A percentile compares a stretch with the other conserved stretches of the same genome.
phyloP scores from a whole-genome alignment of 2,888 invertebrate genomes.

The Leptopilina drosophilae region DNA sequence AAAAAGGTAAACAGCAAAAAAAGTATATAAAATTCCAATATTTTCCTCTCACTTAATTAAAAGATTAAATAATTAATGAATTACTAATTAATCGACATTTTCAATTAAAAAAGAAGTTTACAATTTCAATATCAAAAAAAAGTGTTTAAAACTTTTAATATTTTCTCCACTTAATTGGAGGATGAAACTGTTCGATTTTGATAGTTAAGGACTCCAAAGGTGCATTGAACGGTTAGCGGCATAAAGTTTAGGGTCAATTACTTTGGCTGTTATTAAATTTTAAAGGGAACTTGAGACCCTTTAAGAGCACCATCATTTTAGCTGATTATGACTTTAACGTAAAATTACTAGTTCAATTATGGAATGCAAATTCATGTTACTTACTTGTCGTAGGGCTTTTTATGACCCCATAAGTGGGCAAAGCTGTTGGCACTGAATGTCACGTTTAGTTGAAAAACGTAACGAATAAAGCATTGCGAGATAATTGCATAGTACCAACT shows the following conservation, averaged over 20 bases:
- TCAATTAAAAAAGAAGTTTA: not conserved
- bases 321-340: constrained; percentile 20
- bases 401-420: constrained; percentile 77
- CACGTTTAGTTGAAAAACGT: constrained; percentile 78
- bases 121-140: not conserved
- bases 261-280: constrained; percentile 15
- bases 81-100: too few relatives aligned
- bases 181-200: not conserved
- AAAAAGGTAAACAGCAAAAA: too few relatives aligned
- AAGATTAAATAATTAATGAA: too few relatives aligned
- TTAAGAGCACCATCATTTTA: constrained; percentile 7
- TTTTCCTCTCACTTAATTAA: too few relatives aligned
- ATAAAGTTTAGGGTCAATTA: constrained; percentile 13
- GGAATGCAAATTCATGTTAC: constrained; percentile 44
- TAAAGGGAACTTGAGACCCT: constrained; percentile 4
- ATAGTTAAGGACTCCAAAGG: not conserved
- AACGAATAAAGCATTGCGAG: constrained; percentile 77
- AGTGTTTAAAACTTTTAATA: not conserved
- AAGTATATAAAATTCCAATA: too few relatives aligned
- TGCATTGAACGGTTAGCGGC: not conserved
- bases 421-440: constrained; percentile 81
- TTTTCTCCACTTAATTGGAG: not conserved
- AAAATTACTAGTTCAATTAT: not conserved
- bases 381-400: constrained; percentile 67
- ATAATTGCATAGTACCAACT: constrained; percentile 76